Conservation (phyloP, 1,140 invertebrate species). For the Eriocheir sinensis region DNA sequence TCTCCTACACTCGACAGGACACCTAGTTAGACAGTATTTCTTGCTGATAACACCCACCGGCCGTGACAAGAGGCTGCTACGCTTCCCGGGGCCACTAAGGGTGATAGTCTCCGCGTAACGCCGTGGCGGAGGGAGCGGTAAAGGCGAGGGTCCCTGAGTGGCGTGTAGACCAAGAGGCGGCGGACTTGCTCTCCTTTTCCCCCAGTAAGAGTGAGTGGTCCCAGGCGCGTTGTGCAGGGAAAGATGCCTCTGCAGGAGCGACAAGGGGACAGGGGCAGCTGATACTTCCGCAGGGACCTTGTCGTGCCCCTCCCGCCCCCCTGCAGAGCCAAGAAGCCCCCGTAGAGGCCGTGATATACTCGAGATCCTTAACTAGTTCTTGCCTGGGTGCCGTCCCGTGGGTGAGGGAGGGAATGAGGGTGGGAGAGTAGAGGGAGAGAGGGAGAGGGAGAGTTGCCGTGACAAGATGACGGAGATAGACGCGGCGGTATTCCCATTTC, state of each 20-base stretch:
- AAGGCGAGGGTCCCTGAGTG: neutral
- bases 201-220: neutral
- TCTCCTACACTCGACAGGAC: neutral
- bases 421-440: neutral
- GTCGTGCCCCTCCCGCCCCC: neutral
- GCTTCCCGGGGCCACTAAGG: neutral
- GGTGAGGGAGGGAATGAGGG: neutral
- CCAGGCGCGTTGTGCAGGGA: neutral
- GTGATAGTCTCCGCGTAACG: neutral
- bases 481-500: neutral
- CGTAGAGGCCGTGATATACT: conserved; percentile 10
- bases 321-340: neutral
- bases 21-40: conserved; percentile 16
- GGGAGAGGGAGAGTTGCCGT: neutral
- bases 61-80: neutral
- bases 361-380: neutral
- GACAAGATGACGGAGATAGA: neutral
- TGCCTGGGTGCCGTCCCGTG: conserved; percentile 8
- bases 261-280: neutral
- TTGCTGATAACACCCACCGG: neutral
- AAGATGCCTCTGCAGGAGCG: neutral
- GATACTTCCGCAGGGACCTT: neutral
- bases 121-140: neutral
- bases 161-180: neutral
- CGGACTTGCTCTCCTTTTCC: neutral